Conservation (phyloP, 2,888 invertebrate genomes). For the Ptychoptera contaminata region DNA sequence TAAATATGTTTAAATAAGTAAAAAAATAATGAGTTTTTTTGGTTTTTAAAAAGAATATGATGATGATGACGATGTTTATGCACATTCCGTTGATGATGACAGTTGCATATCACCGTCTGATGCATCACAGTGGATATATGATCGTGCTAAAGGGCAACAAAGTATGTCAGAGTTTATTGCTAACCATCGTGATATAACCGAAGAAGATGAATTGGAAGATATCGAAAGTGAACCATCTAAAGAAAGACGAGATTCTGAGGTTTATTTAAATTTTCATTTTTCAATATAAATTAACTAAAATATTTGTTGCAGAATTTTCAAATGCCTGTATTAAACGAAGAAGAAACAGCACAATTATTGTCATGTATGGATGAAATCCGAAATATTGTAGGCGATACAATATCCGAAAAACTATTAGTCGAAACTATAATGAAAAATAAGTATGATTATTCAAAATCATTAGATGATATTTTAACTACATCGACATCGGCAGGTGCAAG, state of each 20-base stretch:
- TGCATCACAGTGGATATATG: constrained; percentile 69
- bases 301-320: constrained; percentile 31
- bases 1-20: constrained; percentile 3
- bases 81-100: constrained; percentile 88
- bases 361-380: constrained; percentile 74
- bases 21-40: constrained; percentile 5
- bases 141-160: constrained; percentile 56
- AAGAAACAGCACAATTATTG: constrained; percentile 57
- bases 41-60: constrained; percentile 56
- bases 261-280: constrained; percentile 8
- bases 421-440: constrained; percentile 54
- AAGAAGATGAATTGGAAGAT: constrained; percentile 51
- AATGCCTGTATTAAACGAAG: constrained; percentile 39
- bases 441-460: constrained; percentile 54
- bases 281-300: constrained; percentile 15
- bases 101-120: constrained; percentile 81
- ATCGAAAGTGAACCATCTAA: constrained; percentile 27
- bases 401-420: constrained; percentile 55
- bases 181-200: constrained; percentile 48
- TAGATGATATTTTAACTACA: constrained; percentile 53
- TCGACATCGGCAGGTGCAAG: background rate
- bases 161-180: constrained; percentile 60
- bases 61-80: constrained; percentile 71
- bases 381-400: constrained; percentile 59
- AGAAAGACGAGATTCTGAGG: constrained; percentile 34